Evolutionary conservation across 1,140 invertebrate species (phyloP).

Genomic region (Dolichoris vasculosae): DNA sequence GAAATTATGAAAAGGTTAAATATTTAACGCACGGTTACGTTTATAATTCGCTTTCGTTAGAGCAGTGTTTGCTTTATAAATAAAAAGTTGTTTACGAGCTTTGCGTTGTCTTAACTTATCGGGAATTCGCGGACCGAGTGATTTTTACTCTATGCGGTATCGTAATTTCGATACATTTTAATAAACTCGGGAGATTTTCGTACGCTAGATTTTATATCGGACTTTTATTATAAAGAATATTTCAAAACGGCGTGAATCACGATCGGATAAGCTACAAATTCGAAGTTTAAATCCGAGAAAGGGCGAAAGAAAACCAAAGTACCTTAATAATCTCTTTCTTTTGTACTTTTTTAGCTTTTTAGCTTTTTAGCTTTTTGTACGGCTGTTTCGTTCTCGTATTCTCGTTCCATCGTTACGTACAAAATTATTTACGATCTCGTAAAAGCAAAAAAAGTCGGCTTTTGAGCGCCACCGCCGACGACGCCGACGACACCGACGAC

Average conservation of each 20-base stretch:
- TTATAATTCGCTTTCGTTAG: no score
- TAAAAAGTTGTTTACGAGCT: no score
- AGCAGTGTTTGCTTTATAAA: no score
- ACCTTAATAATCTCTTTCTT: background rate
- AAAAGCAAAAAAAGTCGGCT: slow-evolving; percentile 50
- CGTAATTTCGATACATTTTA: no score
- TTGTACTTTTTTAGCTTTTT: background rate
- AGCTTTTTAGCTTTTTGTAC: background rate
- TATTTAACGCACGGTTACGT: no score
- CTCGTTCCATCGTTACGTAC: slow-evolving; percentile 9
- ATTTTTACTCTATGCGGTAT: no score
- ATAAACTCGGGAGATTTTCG: no score
- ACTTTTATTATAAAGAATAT: no score
- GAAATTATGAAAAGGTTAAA: no score
- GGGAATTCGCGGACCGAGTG: no score
- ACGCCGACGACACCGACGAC: background rate
- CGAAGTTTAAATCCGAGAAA: background rate
- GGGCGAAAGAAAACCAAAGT: background rate
- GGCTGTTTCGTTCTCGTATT: background rate
- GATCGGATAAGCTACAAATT: slow-evolving; percentile 11
- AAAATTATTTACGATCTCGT: slow-evolving; percentile 60
- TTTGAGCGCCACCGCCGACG: slow-evolving; percentile 11
- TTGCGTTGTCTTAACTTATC: no score
- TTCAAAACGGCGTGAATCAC: background rate
- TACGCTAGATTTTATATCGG: no score